phyloP scores from a whole-genome alignment of 2,797 vertebrate genomes.

The Siniperca undulata region DNA sequence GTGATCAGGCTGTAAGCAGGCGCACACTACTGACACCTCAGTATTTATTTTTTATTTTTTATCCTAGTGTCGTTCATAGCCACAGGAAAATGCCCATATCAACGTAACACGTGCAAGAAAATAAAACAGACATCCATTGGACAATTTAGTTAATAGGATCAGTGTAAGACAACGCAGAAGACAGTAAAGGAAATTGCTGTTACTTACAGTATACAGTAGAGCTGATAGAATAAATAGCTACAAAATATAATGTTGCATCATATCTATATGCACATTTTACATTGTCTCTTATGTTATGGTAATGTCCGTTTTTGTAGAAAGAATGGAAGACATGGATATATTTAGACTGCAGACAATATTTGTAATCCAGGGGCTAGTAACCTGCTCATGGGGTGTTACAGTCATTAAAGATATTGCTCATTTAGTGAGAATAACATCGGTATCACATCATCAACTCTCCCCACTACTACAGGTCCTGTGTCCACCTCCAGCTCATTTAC shows the following conservation, averaged over 20 bases:
- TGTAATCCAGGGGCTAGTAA: constrained; percentile 57
- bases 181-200: constrained; percentile 25
- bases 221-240: constrained; percentile 36
- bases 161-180: constrained; percentile 42
- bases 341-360: constrained; percentile 55
- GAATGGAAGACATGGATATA: constrained; percentile 85
- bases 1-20: constrained; percentile 89
- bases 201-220: constrained; percentile 28
- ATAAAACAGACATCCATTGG: constrained; percentile 15
- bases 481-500: constrained; percentile 78
- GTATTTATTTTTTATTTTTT: constrained; percentile 36
- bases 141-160: constrained; percentile 20
- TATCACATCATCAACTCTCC: constrained; percentile 49
- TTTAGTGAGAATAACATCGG: constrained; percentile 75
- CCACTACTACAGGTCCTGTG: constrained; percentile 65
- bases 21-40: constrained; percentile 76
- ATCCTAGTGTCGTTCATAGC: constrained; percentile 40
- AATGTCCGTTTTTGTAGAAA: constrained; percentile 65
- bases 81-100: constrained; percentile 43
- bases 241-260: constrained; percentile 54
- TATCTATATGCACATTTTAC: constrained; percentile 63
- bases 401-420: constrained; percentile 83
- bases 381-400: constrained; percentile 69
- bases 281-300: constrained; percentile 64
- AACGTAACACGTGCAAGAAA: constrained; percentile 33